These are phyloP conservation scores for Gisinianus flammeolus DNA, from an alignment of 2,888 invertebrate species.

Conservation along the genomic window DNA sequence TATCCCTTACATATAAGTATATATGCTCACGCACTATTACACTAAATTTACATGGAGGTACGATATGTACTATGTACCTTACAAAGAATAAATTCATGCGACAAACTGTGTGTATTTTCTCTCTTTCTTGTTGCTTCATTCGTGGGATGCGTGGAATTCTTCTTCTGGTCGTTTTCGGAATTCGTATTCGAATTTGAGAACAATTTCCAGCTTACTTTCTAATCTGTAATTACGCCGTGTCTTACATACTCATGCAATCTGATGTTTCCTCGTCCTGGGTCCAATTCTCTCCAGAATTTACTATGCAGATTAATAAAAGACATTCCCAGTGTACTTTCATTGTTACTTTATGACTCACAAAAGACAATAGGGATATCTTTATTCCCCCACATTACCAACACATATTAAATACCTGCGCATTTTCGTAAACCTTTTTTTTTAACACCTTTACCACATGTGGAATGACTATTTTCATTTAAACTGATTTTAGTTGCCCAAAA, in stretches of 20 bases:
- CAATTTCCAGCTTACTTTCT: background rate
- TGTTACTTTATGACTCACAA: no score
- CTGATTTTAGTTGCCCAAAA: no score
- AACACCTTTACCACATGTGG: no score
- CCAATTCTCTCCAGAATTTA: background rate
- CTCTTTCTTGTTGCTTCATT: background rate
- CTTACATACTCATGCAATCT: constrained; percentile 2
- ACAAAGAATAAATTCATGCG: background rate
- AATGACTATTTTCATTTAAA: no score
- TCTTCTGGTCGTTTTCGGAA: background rate
- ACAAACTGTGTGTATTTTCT: background rate
- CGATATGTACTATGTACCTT: background rate
- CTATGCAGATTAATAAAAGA: background rate
- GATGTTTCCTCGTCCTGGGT: background rate
- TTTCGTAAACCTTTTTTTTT: no score
- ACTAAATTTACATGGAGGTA: background rate
- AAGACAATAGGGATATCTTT: no score
- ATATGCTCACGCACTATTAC: no score
- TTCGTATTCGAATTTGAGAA: background rate
- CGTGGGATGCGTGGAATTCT: background rate
- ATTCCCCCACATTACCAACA: no score
- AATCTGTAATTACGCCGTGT: constrained; percentile 10
- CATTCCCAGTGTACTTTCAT: no score
- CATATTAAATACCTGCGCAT: no score
- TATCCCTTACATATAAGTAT: no score